Conservation (phyloP, 2,888 invertebrate species). For the Philopedon plagiatum region DNA sequence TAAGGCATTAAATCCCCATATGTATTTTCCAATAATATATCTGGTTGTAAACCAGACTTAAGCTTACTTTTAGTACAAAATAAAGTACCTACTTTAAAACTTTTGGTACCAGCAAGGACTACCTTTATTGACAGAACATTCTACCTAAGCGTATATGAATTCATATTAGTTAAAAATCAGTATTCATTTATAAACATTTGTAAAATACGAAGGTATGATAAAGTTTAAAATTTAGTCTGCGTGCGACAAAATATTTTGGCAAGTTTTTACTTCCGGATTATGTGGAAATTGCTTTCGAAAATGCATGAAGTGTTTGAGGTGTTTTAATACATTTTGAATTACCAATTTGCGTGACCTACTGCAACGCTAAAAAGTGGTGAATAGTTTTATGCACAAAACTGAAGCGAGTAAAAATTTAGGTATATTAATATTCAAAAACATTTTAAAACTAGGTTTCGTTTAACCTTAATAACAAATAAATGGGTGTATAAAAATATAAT, state of each 20-base stretch:
- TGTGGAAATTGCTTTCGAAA: constrained; percentile 20
- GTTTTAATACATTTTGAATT: constrained; percentile 29
- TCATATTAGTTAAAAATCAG: no score
- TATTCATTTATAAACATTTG: no score
- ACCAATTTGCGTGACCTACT: constrained; percentile 23
- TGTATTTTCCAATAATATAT: no score
- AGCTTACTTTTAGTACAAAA: no score
- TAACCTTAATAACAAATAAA: background rate
- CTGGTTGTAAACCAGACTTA: no score
- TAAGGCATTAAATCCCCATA: no score
- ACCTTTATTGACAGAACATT: no score
- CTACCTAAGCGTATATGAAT: no score
- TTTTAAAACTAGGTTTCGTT: background rate
- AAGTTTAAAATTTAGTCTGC: background rate
- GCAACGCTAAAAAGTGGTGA: constrained; percentile 8
- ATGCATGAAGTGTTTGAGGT: constrained; percentile 18
- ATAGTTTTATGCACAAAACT: constrained; percentile 9
- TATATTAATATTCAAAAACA: background rate
- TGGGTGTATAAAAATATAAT: background rate
- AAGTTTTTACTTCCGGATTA: constrained; percentile 28
- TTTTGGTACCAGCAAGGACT: no score
- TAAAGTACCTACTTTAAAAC: no score
- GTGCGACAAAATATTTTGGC: constrained; percentile 24
- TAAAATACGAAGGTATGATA: no score
- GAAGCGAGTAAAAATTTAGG: background rate